phyloP scores from a whole-genome alignment of 2,797 vertebrate species.

The Lithobates pipiens region DNA sequence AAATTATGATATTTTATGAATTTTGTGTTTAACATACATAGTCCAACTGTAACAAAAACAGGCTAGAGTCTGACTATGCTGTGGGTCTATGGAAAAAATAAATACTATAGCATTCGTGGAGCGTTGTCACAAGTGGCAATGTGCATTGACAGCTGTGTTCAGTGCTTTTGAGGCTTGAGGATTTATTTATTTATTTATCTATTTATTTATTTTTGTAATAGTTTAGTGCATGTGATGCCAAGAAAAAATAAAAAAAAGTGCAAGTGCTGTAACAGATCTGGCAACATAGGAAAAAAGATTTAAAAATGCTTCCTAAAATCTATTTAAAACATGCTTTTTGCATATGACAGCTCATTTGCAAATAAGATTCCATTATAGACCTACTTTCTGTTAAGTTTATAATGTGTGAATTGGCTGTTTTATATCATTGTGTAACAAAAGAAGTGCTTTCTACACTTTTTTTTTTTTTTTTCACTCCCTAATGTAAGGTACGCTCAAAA shows the following conservation, averaged over 20 bases:
- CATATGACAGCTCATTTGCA: not conserved
- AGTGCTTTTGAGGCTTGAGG: not conserved
- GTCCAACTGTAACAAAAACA: not conserved
- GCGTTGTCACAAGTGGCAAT: not conserved
- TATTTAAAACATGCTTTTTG: not conserved
- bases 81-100: not conserved
- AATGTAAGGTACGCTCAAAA: slow-evolving; percentile 23
- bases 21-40: not conserved
- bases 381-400: not conserved
- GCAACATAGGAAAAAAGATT: too few species aligned
- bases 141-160: not conserved
- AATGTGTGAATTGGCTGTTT: not conserved
- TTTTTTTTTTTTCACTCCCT: not conserved
- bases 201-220: too few species aligned
- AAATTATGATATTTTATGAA: not conserved
- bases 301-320: not conserved
- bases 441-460: not conserved
- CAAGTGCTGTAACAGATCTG: too few species aligned
- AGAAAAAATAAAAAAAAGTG: too few species aligned
- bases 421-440: not conserved
- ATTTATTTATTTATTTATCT: too few species aligned
- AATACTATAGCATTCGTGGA: not conserved
- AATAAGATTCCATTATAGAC: not conserved
- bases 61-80: not conserved
- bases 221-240: too few species aligned